Percentiles rank a stretch among this genome's conserved stretches.
phyloP scores from a whole-genome alignment of 2,113 vertebrate species.

The Hydrolagus affinis region DNA sequence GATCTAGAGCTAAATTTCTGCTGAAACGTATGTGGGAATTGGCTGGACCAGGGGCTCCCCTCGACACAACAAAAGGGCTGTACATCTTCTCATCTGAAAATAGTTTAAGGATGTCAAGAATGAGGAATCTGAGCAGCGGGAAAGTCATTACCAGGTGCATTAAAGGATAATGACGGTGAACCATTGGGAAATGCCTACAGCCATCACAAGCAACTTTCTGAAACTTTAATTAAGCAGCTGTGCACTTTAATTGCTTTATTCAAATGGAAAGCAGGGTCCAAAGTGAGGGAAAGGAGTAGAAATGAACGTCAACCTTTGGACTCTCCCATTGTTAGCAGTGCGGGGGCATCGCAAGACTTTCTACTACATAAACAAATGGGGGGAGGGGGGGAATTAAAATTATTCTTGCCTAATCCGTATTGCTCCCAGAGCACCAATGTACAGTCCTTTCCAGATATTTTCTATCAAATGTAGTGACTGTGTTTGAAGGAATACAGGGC shows the following conservation, averaged over 20 bases:
- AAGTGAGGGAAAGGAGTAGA: slow-evolving; percentile 15
- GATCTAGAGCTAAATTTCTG: neutral
- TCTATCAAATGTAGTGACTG: too few relatives aligned
- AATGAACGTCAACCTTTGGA: neutral
- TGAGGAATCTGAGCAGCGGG: slow-evolving; percentile 11
- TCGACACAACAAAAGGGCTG: neutral
- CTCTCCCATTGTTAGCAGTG: neutral
- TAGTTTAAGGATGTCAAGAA: slow-evolving; percentile 28
- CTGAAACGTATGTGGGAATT: slow-evolving; percentile 16
- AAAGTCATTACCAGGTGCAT: slow-evolving; percentile 31
- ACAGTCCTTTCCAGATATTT: too few relatives aligned
- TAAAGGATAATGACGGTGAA: slow-evolving; percentile 27
- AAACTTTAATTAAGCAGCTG: slow-evolving; percentile 32
- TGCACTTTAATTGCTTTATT: slow-evolving; percentile 29
- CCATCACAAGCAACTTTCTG: slow-evolving; percentile 28
- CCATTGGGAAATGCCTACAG: slow-evolving; percentile 30
- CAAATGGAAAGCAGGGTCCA: slow-evolving; percentile 18
- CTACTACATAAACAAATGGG: neutral
- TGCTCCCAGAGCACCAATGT: too few relatives aligned
- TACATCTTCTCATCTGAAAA: slow-evolving; percentile 21
- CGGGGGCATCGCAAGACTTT: neutral
- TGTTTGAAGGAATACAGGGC: too few relatives aligned
- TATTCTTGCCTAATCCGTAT: too few relatives aligned
- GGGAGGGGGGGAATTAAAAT: too few relatives aligned
- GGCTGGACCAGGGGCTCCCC: neutral